Conservation (phyloP, 2,888 invertebrate species). For the Chrysolina haemoptera region DNA sequence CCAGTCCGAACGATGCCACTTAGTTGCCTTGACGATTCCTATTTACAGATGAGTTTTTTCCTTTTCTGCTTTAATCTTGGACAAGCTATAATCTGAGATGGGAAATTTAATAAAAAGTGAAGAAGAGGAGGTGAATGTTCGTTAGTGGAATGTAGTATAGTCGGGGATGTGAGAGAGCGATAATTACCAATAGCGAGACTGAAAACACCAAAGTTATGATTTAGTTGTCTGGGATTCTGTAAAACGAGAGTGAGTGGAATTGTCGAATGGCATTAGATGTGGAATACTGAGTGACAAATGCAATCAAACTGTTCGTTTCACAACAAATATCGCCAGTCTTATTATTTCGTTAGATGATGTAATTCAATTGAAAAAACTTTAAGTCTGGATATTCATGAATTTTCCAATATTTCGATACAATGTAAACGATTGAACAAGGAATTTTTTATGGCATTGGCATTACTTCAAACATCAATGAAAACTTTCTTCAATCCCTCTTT, state of each 20-base stretch:
- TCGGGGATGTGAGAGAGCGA: not conserved
- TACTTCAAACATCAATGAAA: not conserved
- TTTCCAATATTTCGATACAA: not conserved
- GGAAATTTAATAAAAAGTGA: conserved; percentile 5
- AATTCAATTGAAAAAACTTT: not conserved
- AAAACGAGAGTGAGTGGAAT: not conserved
- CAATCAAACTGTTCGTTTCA: not conserved
- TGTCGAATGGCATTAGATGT: not conserved
- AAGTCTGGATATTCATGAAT: not conserved
- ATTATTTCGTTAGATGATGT: not conserved
- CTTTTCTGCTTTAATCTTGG: conserved; percentile 3
- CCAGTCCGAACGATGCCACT: not conserved
- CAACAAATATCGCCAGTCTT: not conserved
- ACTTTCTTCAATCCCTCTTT: not conserved
- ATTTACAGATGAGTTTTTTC: conserved; percentile 1
- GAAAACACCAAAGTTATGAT: conserved; percentile 2
- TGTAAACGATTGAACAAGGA: not conserved
- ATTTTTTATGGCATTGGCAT: not conserved
- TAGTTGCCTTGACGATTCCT: not conserved
- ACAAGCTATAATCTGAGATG: conserved; percentile 1
- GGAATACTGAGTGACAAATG: not conserved
- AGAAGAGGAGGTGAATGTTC: not conserved
- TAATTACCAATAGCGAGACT: conserved; percentile 3
- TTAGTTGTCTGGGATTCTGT: conserved; percentile 5
- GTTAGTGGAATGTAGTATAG: not conserved